These are phyloP conservation scores for Pitta sordida DNA, from an alignment of 2,113 vertebrate species.

Conservation along the genomic window DNA sequence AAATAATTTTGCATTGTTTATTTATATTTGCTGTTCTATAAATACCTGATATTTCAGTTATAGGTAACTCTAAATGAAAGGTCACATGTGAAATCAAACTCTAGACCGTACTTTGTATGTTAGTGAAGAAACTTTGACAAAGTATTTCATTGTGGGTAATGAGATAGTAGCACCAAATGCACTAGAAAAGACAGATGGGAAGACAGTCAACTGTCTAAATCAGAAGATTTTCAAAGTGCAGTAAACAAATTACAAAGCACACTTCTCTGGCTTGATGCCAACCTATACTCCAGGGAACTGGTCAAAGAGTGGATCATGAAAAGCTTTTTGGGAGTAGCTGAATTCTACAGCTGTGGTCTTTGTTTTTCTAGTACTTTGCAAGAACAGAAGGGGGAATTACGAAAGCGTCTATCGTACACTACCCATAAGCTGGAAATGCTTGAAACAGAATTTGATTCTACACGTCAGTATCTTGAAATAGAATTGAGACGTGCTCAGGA, in stretches of 20 bases:
- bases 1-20: neutral
- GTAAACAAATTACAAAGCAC: conserved; percentile 29
- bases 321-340: conserved; percentile 13
- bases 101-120: neutral
- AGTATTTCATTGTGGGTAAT: neutral
- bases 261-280: conserved; percentile 10
- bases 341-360: conserved; percentile 61
- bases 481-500: conserved; percentile 92
- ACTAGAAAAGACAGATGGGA: conserved; percentile 20
- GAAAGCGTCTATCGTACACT: conserved; percentile 90
- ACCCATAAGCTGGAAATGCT: conserved; percentile 94
- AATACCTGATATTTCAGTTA: neutral
- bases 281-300: neutral
- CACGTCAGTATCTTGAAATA: conserved; percentile 92
- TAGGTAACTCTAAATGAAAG: neutral
- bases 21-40: neutral
- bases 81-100: neutral
- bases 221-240: conserved; percentile 19
- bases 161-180: neutral
- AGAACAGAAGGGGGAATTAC: conserved; percentile 96
- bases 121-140: neutral
- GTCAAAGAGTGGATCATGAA: conserved; percentile 20
- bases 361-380: conserved; percentile 85
- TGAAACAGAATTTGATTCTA: conserved; percentile 92
- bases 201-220: neutral